Evolutionary conservation across 2,888 invertebrate genomes (phyloP).

Genomic region (Branchellion lobata): DNA sequence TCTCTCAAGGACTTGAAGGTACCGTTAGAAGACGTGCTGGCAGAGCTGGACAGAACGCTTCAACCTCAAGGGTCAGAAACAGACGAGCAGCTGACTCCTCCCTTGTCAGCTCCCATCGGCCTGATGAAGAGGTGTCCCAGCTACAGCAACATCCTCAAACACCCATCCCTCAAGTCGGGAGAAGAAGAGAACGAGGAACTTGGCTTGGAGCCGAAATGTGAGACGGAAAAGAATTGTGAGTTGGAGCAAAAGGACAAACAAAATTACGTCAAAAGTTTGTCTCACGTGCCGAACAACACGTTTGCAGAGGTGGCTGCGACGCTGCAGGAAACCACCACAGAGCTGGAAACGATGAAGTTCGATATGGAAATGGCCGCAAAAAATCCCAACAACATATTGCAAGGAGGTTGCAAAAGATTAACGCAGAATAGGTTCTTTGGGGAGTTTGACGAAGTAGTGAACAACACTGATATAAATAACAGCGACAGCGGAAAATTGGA

Average conservation of each 20-base stretch:
- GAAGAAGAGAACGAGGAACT: neutral
- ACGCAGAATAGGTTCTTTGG: neutral
- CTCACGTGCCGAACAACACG: neutral
- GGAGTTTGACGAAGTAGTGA: neutral
- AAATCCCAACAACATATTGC: too few species aligned
- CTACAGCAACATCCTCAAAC: constrained; percentile 46
- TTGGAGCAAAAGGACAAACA: neutral
- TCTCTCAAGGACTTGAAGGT: constrained; percentile 34
- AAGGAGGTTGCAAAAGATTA: too few species aligned
- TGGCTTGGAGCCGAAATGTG: neutral
- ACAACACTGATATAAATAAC: neutral
- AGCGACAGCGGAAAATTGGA: too few species aligned
- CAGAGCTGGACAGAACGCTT: constrained; percentile 28
- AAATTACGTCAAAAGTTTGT: neutral
- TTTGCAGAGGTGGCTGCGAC: constrained; percentile 40
- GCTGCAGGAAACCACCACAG: constrained; percentile 33
- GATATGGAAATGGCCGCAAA: constrained; percentile 11
- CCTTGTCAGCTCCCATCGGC: neutral
- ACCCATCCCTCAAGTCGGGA: constrained; percentile 1
- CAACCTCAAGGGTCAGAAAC: constrained; percentile 2
- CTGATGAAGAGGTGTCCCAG: constrained; percentile 46
- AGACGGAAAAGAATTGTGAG: neutral
- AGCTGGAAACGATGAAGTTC: constrained; percentile 41
- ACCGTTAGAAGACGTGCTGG: constrained; percentile 35
- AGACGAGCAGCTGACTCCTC: constrained; percentile 15